Evolutionary conservation across 2,888 invertebrate genomes (phyloP), one percentile per base, ranked within the genome.

Genomic region (Toxonevra muliebris): DNA sequence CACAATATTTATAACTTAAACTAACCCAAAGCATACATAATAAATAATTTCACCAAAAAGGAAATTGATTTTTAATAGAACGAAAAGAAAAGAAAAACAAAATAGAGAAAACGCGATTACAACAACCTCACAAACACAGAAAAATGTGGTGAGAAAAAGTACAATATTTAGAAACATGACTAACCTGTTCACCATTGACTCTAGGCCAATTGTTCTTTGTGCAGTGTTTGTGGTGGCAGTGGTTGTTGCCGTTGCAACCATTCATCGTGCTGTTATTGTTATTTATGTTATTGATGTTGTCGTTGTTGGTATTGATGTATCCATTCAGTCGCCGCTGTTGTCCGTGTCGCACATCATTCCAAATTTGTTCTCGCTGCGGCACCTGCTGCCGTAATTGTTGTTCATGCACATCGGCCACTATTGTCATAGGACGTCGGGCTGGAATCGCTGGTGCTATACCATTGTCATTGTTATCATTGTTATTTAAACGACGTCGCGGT

Each of bases 391-490:
- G 57, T 54, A 52, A 45, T 64, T 69, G 64, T 9, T 60, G 19
- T 43, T 68, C 13, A 61, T 48, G 67, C 61, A 67, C 64, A 65
- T 67, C 68, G 58, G 70, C 59, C 69, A 63, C 64, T 52, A 41
- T 64, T 69, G 43, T 53, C 53, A 71, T 55, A 61, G 64, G 64
- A 42, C 64, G 58, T 20, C 64, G 64, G 19, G 79, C 79, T 20
- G 82, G 82, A 61, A 82, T 68, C 60, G 81, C 81, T 65, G 82
- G 81, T 53, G 82, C 79, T 69, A 68, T 68, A 48, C 55, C 64
- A 40, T 62, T 62, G 61, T 60, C 55, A 42, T 52, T 57, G 52
- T 48, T 17, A 61, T 53, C 58, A 48, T 55, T 45, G 60, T 55
- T 52, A 50, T 66, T 76, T 73, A 58, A 74, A 74, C 73, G 68